Conservation (phyloP, 2,888 invertebrate species). For the Charanyca ferruginea region DNA sequence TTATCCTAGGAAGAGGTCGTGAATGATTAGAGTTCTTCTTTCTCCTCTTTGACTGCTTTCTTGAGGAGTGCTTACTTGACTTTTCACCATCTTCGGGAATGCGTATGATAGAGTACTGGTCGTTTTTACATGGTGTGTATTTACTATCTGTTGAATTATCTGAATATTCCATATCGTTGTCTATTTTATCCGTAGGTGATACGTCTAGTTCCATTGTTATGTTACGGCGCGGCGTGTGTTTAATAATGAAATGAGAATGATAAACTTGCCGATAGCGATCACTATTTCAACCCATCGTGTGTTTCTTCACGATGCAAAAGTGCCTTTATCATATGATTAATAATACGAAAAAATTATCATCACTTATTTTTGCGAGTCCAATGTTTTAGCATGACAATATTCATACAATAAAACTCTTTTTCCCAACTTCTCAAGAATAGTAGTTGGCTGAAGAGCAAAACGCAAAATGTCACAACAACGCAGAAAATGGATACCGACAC, state of each 20-base stretch:
- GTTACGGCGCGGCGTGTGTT: constrained; percentile 65
- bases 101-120: constrained; percentile 86
- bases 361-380: constrained; percentile 67
- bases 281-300: constrained; percentile 89
- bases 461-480: constrained; percentile 90
- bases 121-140: constrained; percentile 83
- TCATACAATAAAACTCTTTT: constrained; percentile 69
- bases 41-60: constrained; percentile 93
- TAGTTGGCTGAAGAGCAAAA: constrained; percentile 71
- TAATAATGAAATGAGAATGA: constrained; percentile 75
- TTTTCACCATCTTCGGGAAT: constrained; percentile 89
- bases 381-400: constrained; percentile 60
- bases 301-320: constrained; percentile 65
- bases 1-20: constrained; percentile 94
- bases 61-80: constrained; percentile 95
- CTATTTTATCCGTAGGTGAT: constrained; percentile 76
- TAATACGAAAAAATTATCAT: constrained; percentile 71
- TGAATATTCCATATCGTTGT: constrained; percentile 83
- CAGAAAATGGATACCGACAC: constrained; percentile 88
- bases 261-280: constrained; percentile 84
- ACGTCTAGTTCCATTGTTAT: constrained; percentile 86
- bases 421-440: constrained; percentile 64
- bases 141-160: constrained; percentile 84
- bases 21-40: constrained; percentile 94
- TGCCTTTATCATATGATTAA: constrained; percentile 59